Evolutionary conservation across 2,888 invertebrate species (phyloP).

Genomic region (Drosophila greeni): DNA sequence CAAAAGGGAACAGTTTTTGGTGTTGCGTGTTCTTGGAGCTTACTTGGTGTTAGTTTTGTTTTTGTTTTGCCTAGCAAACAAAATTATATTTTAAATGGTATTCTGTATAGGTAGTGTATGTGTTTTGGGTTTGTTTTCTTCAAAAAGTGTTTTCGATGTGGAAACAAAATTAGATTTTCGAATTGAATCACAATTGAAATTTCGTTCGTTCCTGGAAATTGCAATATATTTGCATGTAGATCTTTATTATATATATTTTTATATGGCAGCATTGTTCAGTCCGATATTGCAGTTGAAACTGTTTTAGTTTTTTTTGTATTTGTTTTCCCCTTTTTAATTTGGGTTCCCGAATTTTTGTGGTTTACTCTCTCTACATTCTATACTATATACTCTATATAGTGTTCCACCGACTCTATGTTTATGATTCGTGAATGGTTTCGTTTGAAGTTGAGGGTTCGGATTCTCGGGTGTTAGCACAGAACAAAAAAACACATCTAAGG

Average conservation of each 20-base stretch:
- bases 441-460: conserved; percentile 53
- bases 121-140: conserved; percentile 35
- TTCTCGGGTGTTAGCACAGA: conserved; percentile 32
- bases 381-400: neutral
- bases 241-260: conserved; percentile 31
- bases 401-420: neutral
- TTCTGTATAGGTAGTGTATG: conserved; percentile 51
- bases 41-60: conserved; percentile 3
- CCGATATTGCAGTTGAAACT: conserved; percentile 61
- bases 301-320: conserved; percentile 11
- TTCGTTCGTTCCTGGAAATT: conserved; percentile 47
- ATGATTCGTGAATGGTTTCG: conserved; percentile 30
- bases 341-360: conserved; percentile 30
- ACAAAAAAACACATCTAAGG: conserved; percentile 16
- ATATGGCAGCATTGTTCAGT: conserved; percentile 69
- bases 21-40: conserved; percentile 14
- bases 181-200: conserved; percentile 68
- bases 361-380: conserved; percentile 12
- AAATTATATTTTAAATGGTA: conserved; percentile 50
- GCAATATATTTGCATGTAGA: conserved; percentile 23
- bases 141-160: conserved; percentile 60
- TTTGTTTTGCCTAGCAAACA: conserved; percentile 32
- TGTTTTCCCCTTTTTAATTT: conserved; percentile 22
- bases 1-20: conserved; percentile 5
- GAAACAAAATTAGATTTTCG: conserved; percentile 65